Evolutionary conservation across 2,113 vertebrate species (phyloP).

Genomic region (Porphyrio hochstetteri): DNA sequence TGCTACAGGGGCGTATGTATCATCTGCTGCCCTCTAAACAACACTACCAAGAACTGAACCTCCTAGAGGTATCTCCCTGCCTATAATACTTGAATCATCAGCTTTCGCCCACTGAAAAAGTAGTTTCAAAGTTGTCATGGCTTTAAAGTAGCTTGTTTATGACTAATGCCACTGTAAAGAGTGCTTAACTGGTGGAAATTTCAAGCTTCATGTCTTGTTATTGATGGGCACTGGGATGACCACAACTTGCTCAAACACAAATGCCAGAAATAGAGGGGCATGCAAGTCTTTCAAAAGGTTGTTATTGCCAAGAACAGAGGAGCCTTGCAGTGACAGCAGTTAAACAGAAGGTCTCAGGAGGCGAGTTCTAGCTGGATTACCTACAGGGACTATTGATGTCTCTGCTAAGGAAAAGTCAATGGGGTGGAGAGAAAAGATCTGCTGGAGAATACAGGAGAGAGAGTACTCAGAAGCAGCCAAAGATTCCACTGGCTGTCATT

Average conservation of each 20-base stretch:
- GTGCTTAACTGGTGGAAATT: background rate
- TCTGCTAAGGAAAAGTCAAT: background rate
- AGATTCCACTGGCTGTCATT: background rate
- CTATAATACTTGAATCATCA: background rate
- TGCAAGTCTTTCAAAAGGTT: background rate
- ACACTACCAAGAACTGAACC: background rate
- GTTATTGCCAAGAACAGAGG: background rate
- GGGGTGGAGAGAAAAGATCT: background rate
- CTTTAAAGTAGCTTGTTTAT: background rate
- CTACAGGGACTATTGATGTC: background rate
- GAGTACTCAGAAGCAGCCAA: background rate
- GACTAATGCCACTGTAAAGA: background rate
- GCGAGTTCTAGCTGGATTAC: background rate
- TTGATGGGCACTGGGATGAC: background rate
- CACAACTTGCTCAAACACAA: background rate
- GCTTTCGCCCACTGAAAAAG: background rate
- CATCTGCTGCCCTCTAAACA: background rate
- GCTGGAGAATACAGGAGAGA: background rate
- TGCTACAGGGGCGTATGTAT: background rate
- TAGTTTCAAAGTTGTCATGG: background rate
- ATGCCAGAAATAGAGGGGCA: background rate
- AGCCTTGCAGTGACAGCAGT: background rate
- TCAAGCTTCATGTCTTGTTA: background rate
- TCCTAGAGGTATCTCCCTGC: background rate
- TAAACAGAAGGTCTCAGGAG: background rate